Percentiles rank a stretch among this genome's conserved stretches.
These are phyloP conservation scores for Sander vitreus DNA, from an alignment of 2,113 vertebrate genomes.

Conservation along the genomic window DNA sequence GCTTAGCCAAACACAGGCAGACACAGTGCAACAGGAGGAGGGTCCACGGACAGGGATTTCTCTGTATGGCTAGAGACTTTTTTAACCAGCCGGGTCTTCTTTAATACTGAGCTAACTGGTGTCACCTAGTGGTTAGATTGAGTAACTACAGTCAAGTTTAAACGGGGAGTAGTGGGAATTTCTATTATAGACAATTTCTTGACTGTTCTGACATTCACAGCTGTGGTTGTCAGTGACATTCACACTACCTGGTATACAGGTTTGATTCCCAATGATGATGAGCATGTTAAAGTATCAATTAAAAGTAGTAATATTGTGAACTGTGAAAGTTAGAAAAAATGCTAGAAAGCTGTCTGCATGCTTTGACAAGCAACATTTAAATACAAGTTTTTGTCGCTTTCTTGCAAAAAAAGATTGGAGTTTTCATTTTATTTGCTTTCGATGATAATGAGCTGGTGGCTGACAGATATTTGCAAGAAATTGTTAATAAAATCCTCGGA, in stretches of 20 bases:
- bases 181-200: not conserved
- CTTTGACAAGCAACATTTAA: not conserved
- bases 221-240: too few species aligned
- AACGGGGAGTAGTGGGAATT: not conserved
- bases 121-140: conserved; percentile 49
- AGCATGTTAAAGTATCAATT: not conserved
- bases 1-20: conserved; percentile 56
- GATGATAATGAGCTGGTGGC: not conserved
- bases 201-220: not conserved
- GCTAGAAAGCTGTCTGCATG: not conserved
- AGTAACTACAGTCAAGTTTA: conserved; percentile 24
- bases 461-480: not conserved
- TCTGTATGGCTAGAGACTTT: not conserved
- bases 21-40: conserved; percentile 50
- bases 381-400: not conserved
- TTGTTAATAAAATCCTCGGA: not conserved
- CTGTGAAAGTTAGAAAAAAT: not conserved
- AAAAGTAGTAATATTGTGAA: not conserved
- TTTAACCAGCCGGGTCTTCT: not conserved
- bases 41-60: not conserved
- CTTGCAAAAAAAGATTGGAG: too few species aligned
- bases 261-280: not conserved
- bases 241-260: too few species aligned
- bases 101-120: not conserved
- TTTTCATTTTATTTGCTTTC: not conserved